Base-by-base conservation (phyloP, 2,113 vertebrate species). In the Ramphastos sulfuratus region DNA sequence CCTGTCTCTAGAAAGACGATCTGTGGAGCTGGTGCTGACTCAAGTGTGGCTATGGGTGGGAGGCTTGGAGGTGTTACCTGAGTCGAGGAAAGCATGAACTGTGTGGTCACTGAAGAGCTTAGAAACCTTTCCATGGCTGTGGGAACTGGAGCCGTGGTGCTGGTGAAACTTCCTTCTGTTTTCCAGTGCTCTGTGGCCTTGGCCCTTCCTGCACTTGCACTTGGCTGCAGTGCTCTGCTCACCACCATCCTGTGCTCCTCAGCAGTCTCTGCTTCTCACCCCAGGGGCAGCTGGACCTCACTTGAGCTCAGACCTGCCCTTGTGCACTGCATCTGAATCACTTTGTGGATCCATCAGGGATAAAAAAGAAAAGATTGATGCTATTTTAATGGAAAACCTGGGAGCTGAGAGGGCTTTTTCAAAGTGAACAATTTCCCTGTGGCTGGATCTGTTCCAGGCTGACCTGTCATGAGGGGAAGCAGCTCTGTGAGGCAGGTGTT, bases 331-430 rank as follows among this genome's bases (percentile, higher is more conserved):
- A 54, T 75, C 84, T 70, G 74, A 77, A 83, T 59, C 74, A 9
- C 71, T 81, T 24, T 0, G n/a, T 5, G 65, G 15, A 30, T 89
- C 88, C 16, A 23, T 79, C 23, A 63, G 87, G 96, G 84, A 67
- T 67, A 59, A 65, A 55, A 35, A 25, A 54, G 37, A 28, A 39
- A 50, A 72, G 74, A 94, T 58, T 91, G 91, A 94, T 94, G 82
- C 42, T 35, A 21, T 54, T 89, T 94, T 93, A 88, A 91, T 84
- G 86, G 85, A 59, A 95, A 91, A 79, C 63, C 85, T 85, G 58
- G 87, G 82, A 92, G 87, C 87, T 64, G 5, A 54, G 64, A 10
- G 50, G 50, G 35, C 82, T 74, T 19, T 28, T n/a, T 75, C 76
- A 20, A 48, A 78, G 58, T 81, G 76, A 60, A 70, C 39, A 81